Base-by-base conservation (phyloP, 2,888 invertebrate species). In the Byasa hedistus region DNA sequence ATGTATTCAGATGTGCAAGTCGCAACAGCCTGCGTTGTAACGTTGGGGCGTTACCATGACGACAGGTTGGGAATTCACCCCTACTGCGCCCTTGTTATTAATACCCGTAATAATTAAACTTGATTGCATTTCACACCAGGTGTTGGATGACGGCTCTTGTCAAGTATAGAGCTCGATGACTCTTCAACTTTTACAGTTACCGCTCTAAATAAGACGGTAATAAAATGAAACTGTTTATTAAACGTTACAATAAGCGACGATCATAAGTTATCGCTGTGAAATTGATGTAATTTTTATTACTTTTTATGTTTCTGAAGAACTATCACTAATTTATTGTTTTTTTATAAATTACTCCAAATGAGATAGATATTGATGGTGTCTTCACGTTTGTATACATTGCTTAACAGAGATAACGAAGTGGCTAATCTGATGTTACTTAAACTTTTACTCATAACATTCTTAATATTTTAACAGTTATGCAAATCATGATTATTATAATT, bases 51-150 rank as follows among this genome's bases (percentile, higher is more conserved):
- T 91, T 91, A 77, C 90, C 78, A 89, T 90, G 81, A 79, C 79
- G 81, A 91, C 89, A 76, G 79, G 83, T 77, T 78, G 79, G 81
- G 77, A 76, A 73, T 81, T 80, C 78, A 79, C 85, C 87, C 89
- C 79, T 78, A 82, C 81, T 87, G 87, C 89, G 89, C 91, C 91
- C 91, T 90, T 87, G 90, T 90, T 90, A 91, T 91, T 91, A 91
- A 91, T 91, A 90, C 90, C 86, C 82, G 84, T 85, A 91, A 91
- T 91, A 90, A 91, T 91, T 91, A 91, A 91, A 89, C 89, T 88
- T 91, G 90, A 91, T 91, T 91, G 91, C 89, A 88, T 89, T 91
- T 89, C 91, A 85, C 90, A 85, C 90, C 91, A 91, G 91, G 91
- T 91, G 91, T 84, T 86, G 77, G 89, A 86, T 89, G 87, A 81